These are phyloP conservation scores for Lasioglossum figueresi DNA, from an alignment of 2,888 invertebrate genomes.

Conservation along the genomic window DNA sequence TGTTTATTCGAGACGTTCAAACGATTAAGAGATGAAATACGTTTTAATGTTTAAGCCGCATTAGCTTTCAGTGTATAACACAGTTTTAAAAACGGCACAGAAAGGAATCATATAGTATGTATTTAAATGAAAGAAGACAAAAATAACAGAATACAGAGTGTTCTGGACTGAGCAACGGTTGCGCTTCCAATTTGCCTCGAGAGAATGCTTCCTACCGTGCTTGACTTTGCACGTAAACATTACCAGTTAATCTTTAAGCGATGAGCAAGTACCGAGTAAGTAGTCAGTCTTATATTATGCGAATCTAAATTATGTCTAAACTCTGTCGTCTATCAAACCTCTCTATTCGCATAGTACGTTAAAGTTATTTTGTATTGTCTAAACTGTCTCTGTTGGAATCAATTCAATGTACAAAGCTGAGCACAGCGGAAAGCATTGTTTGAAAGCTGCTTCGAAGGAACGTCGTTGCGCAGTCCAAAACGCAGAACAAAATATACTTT, in stretches of 20 bases:
- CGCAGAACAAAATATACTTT: slow-evolving; percentile 58
- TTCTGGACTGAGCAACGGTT: not conserved
- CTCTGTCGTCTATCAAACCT: not conserved
- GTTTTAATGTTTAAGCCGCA: slow-evolving; percentile 73
- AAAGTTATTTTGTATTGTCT: not conserved
- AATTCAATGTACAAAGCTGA: not conserved
- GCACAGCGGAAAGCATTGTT: not conserved
- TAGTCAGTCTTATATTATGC: not conserved
- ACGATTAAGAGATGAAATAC: slow-evolving; percentile 64
- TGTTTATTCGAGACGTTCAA: slow-evolving; percentile 55
- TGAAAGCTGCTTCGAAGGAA: not conserved
- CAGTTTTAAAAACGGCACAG: slow-evolving; percentile 65
- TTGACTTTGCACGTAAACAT: not conserved
- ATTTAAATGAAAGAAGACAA: slow-evolving; percentile 63
- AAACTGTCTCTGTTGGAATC: not conserved
- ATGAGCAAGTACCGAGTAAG: not conserved
- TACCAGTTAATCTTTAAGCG: not conserved
- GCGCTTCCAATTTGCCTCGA: not conserved
- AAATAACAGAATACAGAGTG: not conserved
- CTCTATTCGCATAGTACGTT: not conserved
- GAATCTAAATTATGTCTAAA: not conserved
- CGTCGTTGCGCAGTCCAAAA: not conserved
- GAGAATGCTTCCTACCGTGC: not conserved
- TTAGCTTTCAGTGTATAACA: slow-evolving; percentile 80
- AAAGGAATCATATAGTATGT: slow-evolving; percentile 73